Evolutionary conservation across 2,888 invertebrate species (phyloP).

Genomic region (Chelonus formosanus): DNA sequence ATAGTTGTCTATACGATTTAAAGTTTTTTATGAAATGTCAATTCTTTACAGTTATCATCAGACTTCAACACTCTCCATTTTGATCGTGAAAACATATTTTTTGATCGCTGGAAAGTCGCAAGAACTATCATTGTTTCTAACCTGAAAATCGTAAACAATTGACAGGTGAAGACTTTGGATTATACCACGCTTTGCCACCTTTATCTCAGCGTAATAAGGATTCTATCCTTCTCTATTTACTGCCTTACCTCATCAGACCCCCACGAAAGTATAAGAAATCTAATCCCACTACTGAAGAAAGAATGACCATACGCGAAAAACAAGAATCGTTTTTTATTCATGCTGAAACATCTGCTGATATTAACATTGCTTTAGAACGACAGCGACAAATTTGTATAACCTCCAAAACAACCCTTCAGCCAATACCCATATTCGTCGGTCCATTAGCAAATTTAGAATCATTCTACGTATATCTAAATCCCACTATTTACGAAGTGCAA

Average conservation of each 20-base stretch:
- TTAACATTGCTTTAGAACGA: conserved; percentile 6
- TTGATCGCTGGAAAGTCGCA: conserved; percentile 1
- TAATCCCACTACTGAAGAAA: background rate
- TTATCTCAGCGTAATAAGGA: background rate
- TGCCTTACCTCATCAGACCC: no score
- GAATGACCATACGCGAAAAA: no score
- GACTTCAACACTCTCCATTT: background rate
- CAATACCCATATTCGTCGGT: conserved; percentile 27
- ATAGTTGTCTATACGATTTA: no score
- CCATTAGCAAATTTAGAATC: conserved; percentile 21
- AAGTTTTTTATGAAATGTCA: no score
- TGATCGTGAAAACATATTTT: background rate
- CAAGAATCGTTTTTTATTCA: background rate
- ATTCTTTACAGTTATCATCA: background rate
- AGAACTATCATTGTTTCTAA: background rate
- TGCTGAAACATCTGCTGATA: background rate
- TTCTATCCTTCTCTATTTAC: no score
- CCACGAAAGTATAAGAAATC: background rate
- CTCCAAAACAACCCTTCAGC: conserved; percentile 19
- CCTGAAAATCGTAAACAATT: no score
- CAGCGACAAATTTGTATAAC: conserved; percentile 7
- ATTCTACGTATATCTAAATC: conserved; percentile 22
- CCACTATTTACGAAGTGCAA: conserved; percentile 19
- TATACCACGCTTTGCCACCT: background rate
- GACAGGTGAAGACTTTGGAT: background rate